Evolutionary conservation across 2,888 invertebrate genomes (phyloP), one percentile per base, ranked within the genome.

Genomic region (Ethmia dodecea): DNA sequence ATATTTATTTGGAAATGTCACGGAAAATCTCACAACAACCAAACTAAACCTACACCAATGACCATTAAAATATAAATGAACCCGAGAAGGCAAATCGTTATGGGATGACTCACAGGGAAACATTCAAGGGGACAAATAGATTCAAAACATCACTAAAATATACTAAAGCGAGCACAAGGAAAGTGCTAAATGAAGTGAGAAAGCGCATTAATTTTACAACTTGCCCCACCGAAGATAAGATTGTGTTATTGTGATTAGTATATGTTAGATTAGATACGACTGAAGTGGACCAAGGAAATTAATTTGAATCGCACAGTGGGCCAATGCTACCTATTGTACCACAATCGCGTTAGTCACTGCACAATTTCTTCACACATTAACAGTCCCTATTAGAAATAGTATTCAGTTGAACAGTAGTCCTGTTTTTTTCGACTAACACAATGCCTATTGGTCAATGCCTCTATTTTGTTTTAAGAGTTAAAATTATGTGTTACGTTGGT

Each of bases 261-360:
- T 57, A 47, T 41, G 36, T 35, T 29, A 40, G 77, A 81, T 20
- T 13, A 30, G 18, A 15, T 30, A 16, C 8, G n/a, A 8, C 8
- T 3, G 11, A 29, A 70, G 50, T 77, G 52, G 79, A 59, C 51
- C 78, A 75, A 72, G 70, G 66, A 66, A 70, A 62, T 63, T 51
- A 55, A 54, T 4, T 26, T n/a, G n/a, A n/a, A n/a, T 40, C 29
- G 12, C 26, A 33, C 20, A 27, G 27, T n/a, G n/a, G 6, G 9
- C 37, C 30, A 28, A 24, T 26, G 10, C 10, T 6, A 5, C 3
- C 3, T 3, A 22, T 3, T 9, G 10, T n/a, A n/a, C n/a, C n/a
- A n/a, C n/a, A n/a, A n/a, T n/a, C n/a, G n/a, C n/a, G n/a, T n/a
- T n/a, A n/a, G n/a, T n/a, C n/a, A n/a, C n/a, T n/a, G n/a, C n/a